Base-by-base conservation (phyloP, 2,113 vertebrate species). In the Callithrix jacchus region DNA sequence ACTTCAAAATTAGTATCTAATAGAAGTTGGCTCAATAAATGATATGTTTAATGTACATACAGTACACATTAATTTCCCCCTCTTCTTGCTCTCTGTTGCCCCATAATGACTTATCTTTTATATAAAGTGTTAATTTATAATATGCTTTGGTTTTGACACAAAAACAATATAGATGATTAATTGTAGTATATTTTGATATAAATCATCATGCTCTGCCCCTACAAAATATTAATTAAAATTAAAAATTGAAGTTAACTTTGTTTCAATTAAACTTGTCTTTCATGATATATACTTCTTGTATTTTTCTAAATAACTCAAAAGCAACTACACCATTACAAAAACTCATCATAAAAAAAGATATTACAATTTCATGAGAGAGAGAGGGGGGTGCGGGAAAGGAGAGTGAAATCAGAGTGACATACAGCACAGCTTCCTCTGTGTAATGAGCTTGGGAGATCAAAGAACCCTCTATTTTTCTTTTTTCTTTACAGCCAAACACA, bases 401-500 rank as follows among this genome's bases (percentile, higher is more conserved):
- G 4, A 89, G 7, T 45, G 14, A 92, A 37, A 93, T 35, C 89
- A 6, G 23, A 93, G 14, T 32, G 12, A 54, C 40, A 61, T 27
- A 45, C 7, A 84, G 30, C 32, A 68, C 23, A 86, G 37, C 77
- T 86, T 13, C 49, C 79, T 91, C 52, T 73, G 23, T 68, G n/a
- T 87, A 92, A 71, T 73, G n/a, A 96, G 35, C 21, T 18, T 45
- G 35, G 81, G 79, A 68, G 68, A 92, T 90, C 30, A 87, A 89
- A 96, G 64, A 23, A 64, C 11, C 11, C 3, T 81, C 12, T 47
- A 8, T 61, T 5, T 56, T 82, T 83, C 23, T 35, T 91, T 66
- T 88, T 66, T 27, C 30, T 17, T 89, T 73, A 68, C 18, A 76
- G 27, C 1, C 7, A 81, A 89, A 96, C 37, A 89, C 40, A 80